Base-by-base conservation (phyloP, 2,888 invertebrate species). In the Agrotis exclamationis region DNA sequence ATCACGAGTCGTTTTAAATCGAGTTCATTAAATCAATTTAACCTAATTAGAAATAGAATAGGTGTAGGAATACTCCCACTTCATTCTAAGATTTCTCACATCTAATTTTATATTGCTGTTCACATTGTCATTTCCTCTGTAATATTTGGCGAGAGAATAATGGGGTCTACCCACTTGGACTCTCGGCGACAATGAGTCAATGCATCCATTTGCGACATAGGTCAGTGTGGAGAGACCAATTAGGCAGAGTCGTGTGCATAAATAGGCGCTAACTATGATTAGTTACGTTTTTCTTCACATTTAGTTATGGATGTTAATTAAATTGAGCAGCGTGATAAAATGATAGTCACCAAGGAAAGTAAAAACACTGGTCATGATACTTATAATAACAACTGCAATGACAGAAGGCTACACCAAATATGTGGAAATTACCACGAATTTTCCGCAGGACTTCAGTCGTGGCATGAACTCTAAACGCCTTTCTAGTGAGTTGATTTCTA, bases 111-210 rank as follows among this genome's bases (percentile, higher is more conserved):
- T 44, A 20, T 33, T 33, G 3, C 6, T 44, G 56, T 22, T 44
- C 16, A 71, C 56, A 48, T 71, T 56, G 48, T 48, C 51, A 63
- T 54, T 47, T 22, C 51, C 28, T 54, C 14, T n/a, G 63, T 63
- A 58, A 18, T 70, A 71, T 71, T 56, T 72, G 71, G 71, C 71
- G 56, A 28, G 44, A 28, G 9, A 56, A 56, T 28, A 13, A 56
- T 50, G 5, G 16, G 20, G 14, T 63, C 71, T 48, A n/a, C 44
- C 48, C 48, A 70, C 54, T 3, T 14, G 9, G 13, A 13, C 16
- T 14, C 62, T 4, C 53, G 6, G 33, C 56, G 4, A 44, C 48
- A 70, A 71, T 56, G 44, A 72, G n/a, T 48, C 62, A 39, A 20
- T 13, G 24, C 1, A 56, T 18, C 20, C 18, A 20, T 9, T 39